Percentiles rank a stretch among this genome's conserved stretches.
phyloP scores from a whole-genome alignment of 1,140 invertebrate species.

The Cheumatopsyche charites region DNA sequence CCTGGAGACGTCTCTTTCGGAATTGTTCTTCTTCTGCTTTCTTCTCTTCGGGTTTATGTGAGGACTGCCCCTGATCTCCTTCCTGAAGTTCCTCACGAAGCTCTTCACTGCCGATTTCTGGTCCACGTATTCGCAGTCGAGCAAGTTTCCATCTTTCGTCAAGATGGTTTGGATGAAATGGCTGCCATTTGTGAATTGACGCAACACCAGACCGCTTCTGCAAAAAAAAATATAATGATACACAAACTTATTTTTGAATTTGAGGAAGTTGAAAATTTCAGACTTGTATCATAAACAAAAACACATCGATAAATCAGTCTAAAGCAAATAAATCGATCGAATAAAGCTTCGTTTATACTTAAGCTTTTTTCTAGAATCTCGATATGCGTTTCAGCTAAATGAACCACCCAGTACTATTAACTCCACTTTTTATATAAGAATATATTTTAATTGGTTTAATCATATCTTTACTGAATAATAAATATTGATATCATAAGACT shows the following conservation, averaged over 20 bases:
- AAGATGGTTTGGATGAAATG: slow-evolving; percentile 74
- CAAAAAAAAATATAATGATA: slow-evolving; percentile 51
- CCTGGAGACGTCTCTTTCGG: not conserved
- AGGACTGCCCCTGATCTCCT: slow-evolving; percentile 56
- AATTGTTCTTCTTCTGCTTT: slow-evolving; percentile 1
- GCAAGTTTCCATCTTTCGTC: slow-evolving; percentile 61
- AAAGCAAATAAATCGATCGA: no score
- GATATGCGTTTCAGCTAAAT: no score
- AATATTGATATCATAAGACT: no score
- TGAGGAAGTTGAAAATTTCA: not conserved
- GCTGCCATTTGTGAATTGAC: slow-evolving; percentile 69
- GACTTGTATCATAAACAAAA: not conserved
- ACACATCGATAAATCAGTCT: no score
- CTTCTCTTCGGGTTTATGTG: slow-evolving; percentile 5
- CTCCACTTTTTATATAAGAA: no score
- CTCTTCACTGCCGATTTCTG: slow-evolving; percentile 60
- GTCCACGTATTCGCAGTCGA: slow-evolving; percentile 71
- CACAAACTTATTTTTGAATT: not conserved
- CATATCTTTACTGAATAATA: no score
- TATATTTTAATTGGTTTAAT: no score
- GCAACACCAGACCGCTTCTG: slow-evolving; percentile 64
- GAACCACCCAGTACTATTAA: no score
- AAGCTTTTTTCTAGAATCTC: no score
- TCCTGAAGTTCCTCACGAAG: slow-evolving; percentile 63
- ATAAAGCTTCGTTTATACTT: no score